phyloP scores from a whole-genome alignment of 2,888 invertebrate genomes.

The Apamea sordens region DNA sequence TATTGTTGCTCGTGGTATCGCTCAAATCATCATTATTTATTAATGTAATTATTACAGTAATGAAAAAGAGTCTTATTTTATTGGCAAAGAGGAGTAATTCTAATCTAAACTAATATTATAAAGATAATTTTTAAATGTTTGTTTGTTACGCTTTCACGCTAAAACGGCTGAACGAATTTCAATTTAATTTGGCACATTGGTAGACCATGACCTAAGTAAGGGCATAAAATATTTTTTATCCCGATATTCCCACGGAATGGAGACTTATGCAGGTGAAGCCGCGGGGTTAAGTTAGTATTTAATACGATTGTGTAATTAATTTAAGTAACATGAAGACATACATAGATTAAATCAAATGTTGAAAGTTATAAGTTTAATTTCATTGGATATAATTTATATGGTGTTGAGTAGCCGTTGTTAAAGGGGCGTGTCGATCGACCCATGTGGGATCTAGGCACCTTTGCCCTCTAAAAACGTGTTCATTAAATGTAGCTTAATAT shows the following conservation, averaged over 20 bases:
- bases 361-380: conserved; percentile 11
- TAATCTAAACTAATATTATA: background rate
- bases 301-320: background rate
- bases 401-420: conserved; percentile 18
- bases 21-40: background rate
- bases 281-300: background rate
- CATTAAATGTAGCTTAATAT: conserved; percentile 45
- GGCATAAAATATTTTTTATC: background rate
- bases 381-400: conserved; percentile 16
- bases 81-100: background rate
- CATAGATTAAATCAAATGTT: conserved; percentile 5
- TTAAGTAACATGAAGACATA: conserved; percentile 4
- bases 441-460: conserved; percentile 56
- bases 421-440: conserved; percentile 31
- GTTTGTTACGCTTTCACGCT: background rate
- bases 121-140: background rate
- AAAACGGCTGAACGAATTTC: background rate
- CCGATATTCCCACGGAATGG: background rate
- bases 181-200: background rate
- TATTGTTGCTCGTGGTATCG: conserved; percentile 2
- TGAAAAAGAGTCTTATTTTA: background rate
- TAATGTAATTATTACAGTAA: background rate
- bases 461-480: conserved; percentile 61
- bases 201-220: background rate
- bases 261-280: background rate